phyloP scores from a whole-genome alignment of 2,888 invertebrate species.

The Scrobipalpa costella region DNA sequence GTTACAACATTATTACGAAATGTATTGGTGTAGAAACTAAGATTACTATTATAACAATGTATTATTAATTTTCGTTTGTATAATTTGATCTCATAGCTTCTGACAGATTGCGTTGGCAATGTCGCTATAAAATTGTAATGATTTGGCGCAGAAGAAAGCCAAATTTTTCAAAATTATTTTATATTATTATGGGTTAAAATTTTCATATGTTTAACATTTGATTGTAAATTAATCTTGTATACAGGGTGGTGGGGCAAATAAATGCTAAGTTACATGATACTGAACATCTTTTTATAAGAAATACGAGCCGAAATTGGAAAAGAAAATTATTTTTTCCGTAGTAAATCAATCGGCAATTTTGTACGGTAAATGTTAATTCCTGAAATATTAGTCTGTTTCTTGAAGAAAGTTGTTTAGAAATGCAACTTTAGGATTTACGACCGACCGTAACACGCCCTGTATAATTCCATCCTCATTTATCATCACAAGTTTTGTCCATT shows the following conservation, averaged over 20 bases:
- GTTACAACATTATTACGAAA: constrained; percentile 27
- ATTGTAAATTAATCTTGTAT: constrained; percentile 18
- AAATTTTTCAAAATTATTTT: constrained; percentile 9
- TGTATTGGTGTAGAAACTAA: constrained; percentile 27
- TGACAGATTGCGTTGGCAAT: constrained; percentile 49
- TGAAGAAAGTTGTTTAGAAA: neutral
- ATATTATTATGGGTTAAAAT: constrained; percentile 12
- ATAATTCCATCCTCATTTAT: constrained; percentile 35
- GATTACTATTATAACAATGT: constrained; percentile 22
- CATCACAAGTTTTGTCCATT: constrained; percentile 53
- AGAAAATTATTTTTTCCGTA: too few relatives aligned
- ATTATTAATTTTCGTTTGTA: constrained; percentile 31
- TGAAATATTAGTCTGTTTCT: too few relatives aligned
- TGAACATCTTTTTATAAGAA: neutral
- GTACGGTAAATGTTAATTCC: neutral
- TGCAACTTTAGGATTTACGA: neutral
- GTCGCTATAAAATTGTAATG: constrained; percentile 27
- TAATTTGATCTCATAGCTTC: constrained; percentile 70
- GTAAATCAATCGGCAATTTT: neutral
- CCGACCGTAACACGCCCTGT: neutral
- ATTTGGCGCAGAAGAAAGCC: constrained; percentile 22
- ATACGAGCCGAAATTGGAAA: neutral
- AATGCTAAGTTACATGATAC: neutral
- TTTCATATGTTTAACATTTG: constrained; percentile 12
- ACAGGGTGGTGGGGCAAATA: neutral